phyloP scores from a whole-genome alignment of 1,140 invertebrate genomes.

The Cardiocondyla obscurior region DNA sequence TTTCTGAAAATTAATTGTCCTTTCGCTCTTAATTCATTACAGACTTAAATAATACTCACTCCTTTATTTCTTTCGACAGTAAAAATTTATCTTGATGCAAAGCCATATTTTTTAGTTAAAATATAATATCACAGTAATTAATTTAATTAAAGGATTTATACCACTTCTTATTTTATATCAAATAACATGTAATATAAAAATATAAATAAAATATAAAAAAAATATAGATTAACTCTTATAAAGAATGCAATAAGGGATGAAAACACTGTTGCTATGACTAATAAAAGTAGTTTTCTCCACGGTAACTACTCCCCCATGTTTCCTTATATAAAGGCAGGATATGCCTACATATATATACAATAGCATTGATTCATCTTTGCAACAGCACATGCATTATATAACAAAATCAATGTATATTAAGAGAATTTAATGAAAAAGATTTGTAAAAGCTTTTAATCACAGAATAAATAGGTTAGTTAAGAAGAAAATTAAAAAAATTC shows the following conservation, averaged over 20 bases:
- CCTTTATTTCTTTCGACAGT: background rate
- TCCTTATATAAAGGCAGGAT: background rate
- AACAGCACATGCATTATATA: background rate
- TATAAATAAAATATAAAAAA: background rate
- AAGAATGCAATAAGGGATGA: background rate
- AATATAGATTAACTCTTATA: background rate
- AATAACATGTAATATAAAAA: background rate
- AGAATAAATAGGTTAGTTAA: background rate
- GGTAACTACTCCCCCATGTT: background rate
- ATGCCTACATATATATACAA: background rate
- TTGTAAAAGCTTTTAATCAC: background rate
- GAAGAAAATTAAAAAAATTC: background rate
- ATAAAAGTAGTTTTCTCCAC: constrained; percentile 1
- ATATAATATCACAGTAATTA: background rate
- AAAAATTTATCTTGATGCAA: background rate
- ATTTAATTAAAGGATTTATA: background rate
- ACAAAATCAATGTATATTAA: background rate
- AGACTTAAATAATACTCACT: background rate
- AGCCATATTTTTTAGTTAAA: background rate
- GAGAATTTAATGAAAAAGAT: background rate
- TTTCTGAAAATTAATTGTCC: background rate
- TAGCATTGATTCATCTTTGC: background rate
- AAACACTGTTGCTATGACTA: constrained; percentile 33
- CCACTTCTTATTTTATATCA: background rate
- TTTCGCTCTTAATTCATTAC: background rate